These are phyloP conservation scores for Galaxea fascicularis DNA, from an alignment of 92 coral and sea anemone species.

Conservation along the genomic window DNA sequence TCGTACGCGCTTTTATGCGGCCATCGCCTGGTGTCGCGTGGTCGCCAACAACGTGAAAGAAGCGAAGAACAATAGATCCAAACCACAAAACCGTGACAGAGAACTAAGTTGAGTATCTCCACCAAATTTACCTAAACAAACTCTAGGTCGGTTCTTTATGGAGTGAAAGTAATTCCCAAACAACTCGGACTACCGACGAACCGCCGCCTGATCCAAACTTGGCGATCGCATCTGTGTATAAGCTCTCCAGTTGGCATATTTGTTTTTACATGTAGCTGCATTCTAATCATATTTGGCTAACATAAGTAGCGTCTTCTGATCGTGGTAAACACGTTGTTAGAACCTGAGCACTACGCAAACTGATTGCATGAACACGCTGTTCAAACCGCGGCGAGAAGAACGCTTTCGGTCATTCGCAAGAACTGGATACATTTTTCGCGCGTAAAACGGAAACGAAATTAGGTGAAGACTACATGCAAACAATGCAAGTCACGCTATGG, in stretches of 20 bases:
- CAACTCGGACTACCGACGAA: background rate
- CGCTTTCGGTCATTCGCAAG: background rate
- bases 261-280: slow-evolving; percentile 48
- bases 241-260: slow-evolving; percentile 43
- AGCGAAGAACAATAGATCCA: slow-evolving; percentile 15
- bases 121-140: slow-evolving; percentile 51
- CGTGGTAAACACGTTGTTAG: slow-evolving; percentile 39
- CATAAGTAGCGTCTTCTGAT: slow-evolving; percentile 47
- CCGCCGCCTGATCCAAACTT: background rate
- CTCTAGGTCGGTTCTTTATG: background rate
- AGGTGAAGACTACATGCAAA: slow-evolving; percentile 11
- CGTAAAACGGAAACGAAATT: slow-evolving; percentile 4
- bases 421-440: slow-evolving; percentile 21
- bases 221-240: background rate
- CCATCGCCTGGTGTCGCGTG: slow-evolving; percentile 36
- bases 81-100: slow-evolving; percentile 49
- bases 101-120: slow-evolving; percentile 10
- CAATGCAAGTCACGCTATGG: slow-evolving; percentile 45
- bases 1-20: slow-evolving; percentile 5
- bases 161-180: slow-evolving; percentile 19
- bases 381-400: background rate
- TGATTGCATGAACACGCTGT: slow-evolving; percentile 20
- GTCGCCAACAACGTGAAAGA: slow-evolving; percentile 16
- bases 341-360: slow-evolving; percentile 24
- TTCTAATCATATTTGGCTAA: slow-evolving; percentile 58